Evolutionary conservation across 2,888 invertebrate genomes (phyloP).

Genomic region (Acronicta psi): DNA sequence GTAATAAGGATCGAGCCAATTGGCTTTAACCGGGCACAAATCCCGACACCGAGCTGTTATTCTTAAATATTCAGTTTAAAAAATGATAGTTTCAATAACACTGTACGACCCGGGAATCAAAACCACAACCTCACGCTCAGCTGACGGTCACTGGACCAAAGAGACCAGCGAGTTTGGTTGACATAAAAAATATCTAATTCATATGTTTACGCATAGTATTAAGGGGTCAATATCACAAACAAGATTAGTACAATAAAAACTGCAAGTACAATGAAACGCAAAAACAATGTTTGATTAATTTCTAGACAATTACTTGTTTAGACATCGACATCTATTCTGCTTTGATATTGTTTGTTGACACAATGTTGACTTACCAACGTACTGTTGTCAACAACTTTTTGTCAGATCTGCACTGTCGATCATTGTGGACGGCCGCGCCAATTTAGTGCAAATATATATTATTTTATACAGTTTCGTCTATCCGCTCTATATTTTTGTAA

Average conservation of each 20-base stretch:
- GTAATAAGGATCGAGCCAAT: too few species aligned
- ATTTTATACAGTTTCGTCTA: conserved; percentile 9
- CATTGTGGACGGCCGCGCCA: conserved; percentile 9
- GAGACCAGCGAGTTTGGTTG: too few species aligned
- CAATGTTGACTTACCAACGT: conserved; percentile 6
- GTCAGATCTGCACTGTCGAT: conserved; percentile 16
- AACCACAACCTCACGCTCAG: too few species aligned
- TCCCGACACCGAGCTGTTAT: too few species aligned
- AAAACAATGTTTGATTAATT: conserved; percentile 22
- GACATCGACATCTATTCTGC: conserved; percentile 15
- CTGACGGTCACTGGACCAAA: too few species aligned
- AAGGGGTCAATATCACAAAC: neutral
- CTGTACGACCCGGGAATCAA: too few species aligned
- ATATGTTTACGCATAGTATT: neutral
- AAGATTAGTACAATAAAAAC: conserved; percentile 10
- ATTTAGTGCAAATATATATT: conserved; percentile 20
- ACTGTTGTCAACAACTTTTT: conserved; percentile 29
- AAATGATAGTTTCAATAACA: too few species aligned
- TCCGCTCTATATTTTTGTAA: conserved; percentile 15
- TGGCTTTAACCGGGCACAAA: too few species aligned
- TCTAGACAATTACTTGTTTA: conserved; percentile 37
- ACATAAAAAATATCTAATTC: too few species aligned
- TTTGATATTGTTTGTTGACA: conserved; percentile 19
- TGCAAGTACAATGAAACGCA: neutral
- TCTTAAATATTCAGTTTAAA: too few species aligned